Evolutionary conservation across 2,797 vertebrate genomes (phyloP), one percentile per base, ranked within the genome.

Genomic region (Chelidonichthys spinosus): DNA sequence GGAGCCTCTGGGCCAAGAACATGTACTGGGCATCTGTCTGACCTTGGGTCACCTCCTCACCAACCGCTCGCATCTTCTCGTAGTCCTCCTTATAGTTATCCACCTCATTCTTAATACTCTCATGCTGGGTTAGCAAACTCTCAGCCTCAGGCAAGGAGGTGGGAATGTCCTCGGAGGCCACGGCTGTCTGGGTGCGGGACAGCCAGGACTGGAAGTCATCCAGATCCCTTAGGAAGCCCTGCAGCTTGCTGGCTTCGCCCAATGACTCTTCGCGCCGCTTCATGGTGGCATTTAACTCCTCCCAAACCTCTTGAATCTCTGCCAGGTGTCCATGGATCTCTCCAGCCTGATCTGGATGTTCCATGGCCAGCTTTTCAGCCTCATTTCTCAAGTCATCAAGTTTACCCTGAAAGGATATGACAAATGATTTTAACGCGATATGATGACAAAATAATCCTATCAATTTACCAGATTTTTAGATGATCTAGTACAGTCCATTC

Each of bases 121-220:
- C 96, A 0, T 99, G 97, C 54, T 97, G 97, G 50, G 92, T 90
- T 42, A 99, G 92, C 76, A 97, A 92, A 47, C 89, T 90, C 79
- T 99, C 97, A 0, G 97, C 97, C 76, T 99, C 97, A 0, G 93
- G 93, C 67, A 97, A 81, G 0, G 96, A 96, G 13, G 96, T 96
- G 0, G 97, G 97, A 8, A 95, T 95, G 70, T 98, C 97, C 71
- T 97, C 97, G 0, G 97, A 98, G 39, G 96, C 98, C 52, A 98
- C 96, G 0, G 96, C 95, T 0, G 96, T 97, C 87, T 96, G 96
- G 0, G 97, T 97, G 62, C 97, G 96, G 11, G 97, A 95, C 1
- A 99, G 90, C 97, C 98, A 99, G 0, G 94, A 96, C 92, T 98
- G 97, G 85, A 99, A 97, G 53, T 97, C 96, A 14, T 97, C 97